phyloP scores from a whole-genome alignment of 2,888 invertebrate genomes.

The Limenitis camilla region DNA sequence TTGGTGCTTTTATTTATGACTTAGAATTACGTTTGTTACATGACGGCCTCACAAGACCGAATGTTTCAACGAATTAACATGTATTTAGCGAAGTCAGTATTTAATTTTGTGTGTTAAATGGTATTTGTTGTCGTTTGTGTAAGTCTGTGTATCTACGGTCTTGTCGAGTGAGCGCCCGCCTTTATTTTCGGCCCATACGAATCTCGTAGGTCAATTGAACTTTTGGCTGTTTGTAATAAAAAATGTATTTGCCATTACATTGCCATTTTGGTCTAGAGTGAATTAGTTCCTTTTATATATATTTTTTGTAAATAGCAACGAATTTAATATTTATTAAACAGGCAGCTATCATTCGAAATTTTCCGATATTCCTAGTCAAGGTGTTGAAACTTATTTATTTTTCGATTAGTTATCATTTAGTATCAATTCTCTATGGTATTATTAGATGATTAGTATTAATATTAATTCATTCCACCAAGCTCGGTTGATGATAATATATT shows the following conservation, averaged over 20 bases:
- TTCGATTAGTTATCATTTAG: slow-evolving; percentile 48
- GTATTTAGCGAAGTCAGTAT: slow-evolving; percentile 5
- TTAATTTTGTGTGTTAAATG: slow-evolving; percentile 9
- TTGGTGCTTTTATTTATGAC: slow-evolving; percentile 31
- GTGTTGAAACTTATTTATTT: slow-evolving; percentile 62
- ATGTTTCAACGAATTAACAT: slow-evolving; percentile 1
- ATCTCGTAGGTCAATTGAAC: slow-evolving; percentile 42
- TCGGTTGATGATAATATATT: slow-evolving; percentile 37
- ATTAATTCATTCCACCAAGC: slow-evolving; percentile 51
- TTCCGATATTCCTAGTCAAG: slow-evolving; percentile 69
- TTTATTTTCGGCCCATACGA: slow-evolving; percentile 32
- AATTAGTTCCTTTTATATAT: slow-evolving; percentile 67
- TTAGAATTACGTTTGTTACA: slow-evolving; percentile 10
- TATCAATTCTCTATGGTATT: slow-evolving; percentile 41
- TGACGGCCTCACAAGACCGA: not conserved
- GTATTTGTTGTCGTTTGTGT: slow-evolving; percentile 4
- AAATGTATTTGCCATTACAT: slow-evolving; percentile 69
- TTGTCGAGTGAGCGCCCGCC: slow-evolving; percentile 6
- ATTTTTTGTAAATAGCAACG: slow-evolving; percentile 69
- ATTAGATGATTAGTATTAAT: slow-evolving; percentile 43
- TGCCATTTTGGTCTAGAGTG: slow-evolving; percentile 71
- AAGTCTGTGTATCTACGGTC: slow-evolving; percentile 11
- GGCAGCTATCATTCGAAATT: slow-evolving; percentile 59
- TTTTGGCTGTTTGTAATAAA: slow-evolving; percentile 56
- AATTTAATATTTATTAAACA: slow-evolving; percentile 64